Base-by-base conservation (phyloP, 2,888 invertebrate genomes). In the Clusia tigrina region DNA sequence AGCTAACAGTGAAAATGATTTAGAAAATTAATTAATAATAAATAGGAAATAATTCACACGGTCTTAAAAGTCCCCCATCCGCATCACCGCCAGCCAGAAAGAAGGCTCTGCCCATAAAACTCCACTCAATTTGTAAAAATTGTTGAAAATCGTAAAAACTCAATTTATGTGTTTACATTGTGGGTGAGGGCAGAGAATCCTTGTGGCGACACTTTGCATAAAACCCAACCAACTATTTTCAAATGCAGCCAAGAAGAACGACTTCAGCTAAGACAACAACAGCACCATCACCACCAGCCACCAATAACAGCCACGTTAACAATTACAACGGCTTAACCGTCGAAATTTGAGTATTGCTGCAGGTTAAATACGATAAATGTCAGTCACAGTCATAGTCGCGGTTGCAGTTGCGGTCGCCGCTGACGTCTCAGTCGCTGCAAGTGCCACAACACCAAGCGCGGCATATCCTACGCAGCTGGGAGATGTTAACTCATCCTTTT, bases 151-250 rank as follows among this genome's bases (percentile, higher is more conserved):
- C 32, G 12, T 54, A 6, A 55, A 26, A 37, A 15, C 37, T 2
- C 9, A 15, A 6, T 54, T 25, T 24, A 17, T 52, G 18, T 17
- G 23, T 51, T 2, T 53, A 15, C 15, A 53, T 53, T 53, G 10
- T 6, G 15, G 3, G 10, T 3, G 42, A 42, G 42, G 6, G 42
- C 42, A 10, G 15, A 66, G 54, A 23, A 71, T 69, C 24, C 67
- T 57, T 55, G 72, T 71, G 32, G 70, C 63, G n/a, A 68, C 62
- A 42, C 64, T 63, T 64, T 63, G 64, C 62, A 63, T 42, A 42
- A 32, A 42, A 15, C n/a, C n/a, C n/a, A n/a, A n/a, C 42, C 10
- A 42, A 42, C 42, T 15, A 15, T 42, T 15, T 42, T 42, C 15
- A n/a, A n/a, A n/a, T n/a, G 42, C 38, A 63, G 66, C 20, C 66